Evolutionary conservation across 1,140 invertebrate genomes (phyloP).

Genomic region (Achatina immaculata): DNA sequence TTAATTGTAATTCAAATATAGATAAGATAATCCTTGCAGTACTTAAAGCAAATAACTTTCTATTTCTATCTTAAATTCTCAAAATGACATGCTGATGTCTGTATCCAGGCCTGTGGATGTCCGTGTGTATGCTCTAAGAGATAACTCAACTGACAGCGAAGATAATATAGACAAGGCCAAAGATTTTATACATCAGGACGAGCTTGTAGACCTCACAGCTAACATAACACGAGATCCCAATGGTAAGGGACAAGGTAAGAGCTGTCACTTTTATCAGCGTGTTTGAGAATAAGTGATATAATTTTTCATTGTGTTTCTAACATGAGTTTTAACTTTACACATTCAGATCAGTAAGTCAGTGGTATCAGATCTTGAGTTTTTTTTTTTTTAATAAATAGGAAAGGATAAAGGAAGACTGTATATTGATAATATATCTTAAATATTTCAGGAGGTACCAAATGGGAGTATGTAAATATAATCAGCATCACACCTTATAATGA

Average conservation of each 20-base stretch:
- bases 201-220: not conserved
- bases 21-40: too few species aligned
- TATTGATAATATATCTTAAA: not conserved
- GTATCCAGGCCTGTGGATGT: conserved; percentile 43
- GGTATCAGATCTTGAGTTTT: not conserved
- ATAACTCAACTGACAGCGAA: conserved; percentile 43
- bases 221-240: not conserved
- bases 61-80: too few species aligned
- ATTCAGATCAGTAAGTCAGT: not conserved
- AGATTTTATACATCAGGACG: not conserved
- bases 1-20: too few species aligned
- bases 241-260: not conserved
- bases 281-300: not conserved
- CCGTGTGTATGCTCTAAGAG: conserved; percentile 47
- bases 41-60: too few species aligned
- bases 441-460: not conserved
- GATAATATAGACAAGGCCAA: conserved; percentile 42
- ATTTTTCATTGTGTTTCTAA: not conserved
- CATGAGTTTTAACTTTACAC: not conserved
- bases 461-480: not conserved
- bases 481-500: not conserved
- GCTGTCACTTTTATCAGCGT: not conserved
- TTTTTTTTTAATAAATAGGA: not conserved
- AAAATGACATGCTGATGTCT: not conserved
- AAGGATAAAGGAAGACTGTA: not conserved